A percentile compares a stretch with the other conserved stretches of the same genome.
phyloP scores from a whole-genome alignment of 1,140 invertebrate species.

The Micrasema minimum region DNA sequence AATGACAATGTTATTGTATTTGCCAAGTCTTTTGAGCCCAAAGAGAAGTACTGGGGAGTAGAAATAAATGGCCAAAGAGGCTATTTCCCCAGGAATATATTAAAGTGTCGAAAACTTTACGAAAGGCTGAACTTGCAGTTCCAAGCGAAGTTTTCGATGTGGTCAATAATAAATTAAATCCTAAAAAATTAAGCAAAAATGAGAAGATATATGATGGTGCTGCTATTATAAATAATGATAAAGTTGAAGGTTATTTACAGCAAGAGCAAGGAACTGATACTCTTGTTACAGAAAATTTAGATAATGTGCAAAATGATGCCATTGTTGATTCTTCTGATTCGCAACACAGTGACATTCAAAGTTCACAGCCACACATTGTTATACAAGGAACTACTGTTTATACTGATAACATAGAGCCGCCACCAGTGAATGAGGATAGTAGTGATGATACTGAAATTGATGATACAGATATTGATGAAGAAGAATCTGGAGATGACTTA shows the following conservation, averaged over 20 bases:
- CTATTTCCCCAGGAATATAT: slow-evolving; percentile 73
- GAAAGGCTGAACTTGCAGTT: slow-evolving; percentile 54
- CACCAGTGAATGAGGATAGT: slow-evolving; percentile 52
- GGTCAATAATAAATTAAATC: slow-evolving; percentile 20
- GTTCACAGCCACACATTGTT: slow-evolving; percentile 59
- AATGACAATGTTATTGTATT: slow-evolving; percentile 73
- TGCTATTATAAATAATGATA: background rate
- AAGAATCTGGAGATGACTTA: slow-evolving; percentile 22
- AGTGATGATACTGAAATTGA: slow-evolving; percentile 21
- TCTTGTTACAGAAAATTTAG: background rate
- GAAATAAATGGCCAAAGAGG: slow-evolving; percentile 76
- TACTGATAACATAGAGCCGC: slow-evolving; percentile 20
- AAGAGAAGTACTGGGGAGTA: slow-evolving; percentile 73
- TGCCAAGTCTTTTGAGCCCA: slow-evolving; percentile 81
- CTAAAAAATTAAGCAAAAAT: slow-evolving; percentile 28
- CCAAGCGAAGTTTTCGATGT: slow-evolving; percentile 53
- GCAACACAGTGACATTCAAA: slow-evolving; percentile 59
- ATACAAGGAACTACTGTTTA: slow-evolving; percentile 64
- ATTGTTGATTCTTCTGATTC: background rate
- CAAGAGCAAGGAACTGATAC: slow-evolving; percentile 11
- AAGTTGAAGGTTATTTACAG: background rate
- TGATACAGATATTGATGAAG: slow-evolving; percentile 30
- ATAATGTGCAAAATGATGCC: slow-evolving; percentile 6
- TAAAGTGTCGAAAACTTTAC: slow-evolving; percentile 58
- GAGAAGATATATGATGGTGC: slow-evolving; percentile 2